Percentiles rank a stretch among this genome's conserved stretches.
These are phyloP conservation scores for Torymus texanus DNA, from an alignment of 2,888 invertebrate species.

Conservation along the genomic window DNA sequence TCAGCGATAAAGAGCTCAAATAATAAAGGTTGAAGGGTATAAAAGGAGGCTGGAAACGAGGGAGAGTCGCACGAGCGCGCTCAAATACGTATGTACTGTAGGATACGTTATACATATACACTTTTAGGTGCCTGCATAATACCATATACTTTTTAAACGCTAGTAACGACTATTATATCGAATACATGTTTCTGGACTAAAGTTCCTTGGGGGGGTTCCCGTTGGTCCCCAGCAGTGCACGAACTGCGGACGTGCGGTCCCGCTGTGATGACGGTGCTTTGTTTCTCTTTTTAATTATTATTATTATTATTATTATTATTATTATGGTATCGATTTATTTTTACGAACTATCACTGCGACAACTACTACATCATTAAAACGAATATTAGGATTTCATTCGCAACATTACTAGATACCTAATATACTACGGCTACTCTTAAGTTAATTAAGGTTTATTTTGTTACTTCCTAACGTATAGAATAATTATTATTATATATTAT, in stretches of 20 bases:
- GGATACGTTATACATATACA: slow-evolving; percentile 31
- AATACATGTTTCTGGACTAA: slow-evolving; percentile 69
- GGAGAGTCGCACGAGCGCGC: slow-evolving; percentile 54
- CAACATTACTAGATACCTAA: slow-evolving; percentile 50
- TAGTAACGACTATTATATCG: slow-evolving; percentile 52
- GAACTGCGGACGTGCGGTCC: slow-evolving; percentile 63
- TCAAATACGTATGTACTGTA: slow-evolving; percentile 54
- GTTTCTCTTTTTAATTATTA: slow-evolving; percentile 67
- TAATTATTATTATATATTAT: slow-evolving; percentile 61
- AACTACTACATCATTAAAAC: slow-evolving; percentile 58
- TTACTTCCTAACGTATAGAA: slow-evolving; percentile 65
- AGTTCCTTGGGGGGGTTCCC: slow-evolving; percentile 69
- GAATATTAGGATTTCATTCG: slow-evolving; percentile 46
- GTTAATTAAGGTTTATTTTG: slow-evolving; percentile 69
- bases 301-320: slow-evolving; percentile 53
- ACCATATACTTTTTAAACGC: slow-evolving; percentile 50
- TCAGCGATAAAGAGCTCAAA: neutral
- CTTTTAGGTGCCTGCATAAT: slow-evolving; percentile 57
- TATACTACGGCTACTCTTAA: slow-evolving; percentile 62
- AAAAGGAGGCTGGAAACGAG: slow-evolving; percentile 21
- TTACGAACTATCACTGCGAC: slow-evolving; percentile 41
- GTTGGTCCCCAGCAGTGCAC: slow-evolving; percentile 47
- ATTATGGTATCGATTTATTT: slow-evolving; percentile 41
- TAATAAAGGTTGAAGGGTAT: neutral
- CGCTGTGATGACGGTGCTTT: slow-evolving; percentile 74